These are phyloP conservation scores for Gymnosoma rotundatum DNA, from an alignment of 2,888 invertebrate species.

Conservation along the genomic window DNA sequence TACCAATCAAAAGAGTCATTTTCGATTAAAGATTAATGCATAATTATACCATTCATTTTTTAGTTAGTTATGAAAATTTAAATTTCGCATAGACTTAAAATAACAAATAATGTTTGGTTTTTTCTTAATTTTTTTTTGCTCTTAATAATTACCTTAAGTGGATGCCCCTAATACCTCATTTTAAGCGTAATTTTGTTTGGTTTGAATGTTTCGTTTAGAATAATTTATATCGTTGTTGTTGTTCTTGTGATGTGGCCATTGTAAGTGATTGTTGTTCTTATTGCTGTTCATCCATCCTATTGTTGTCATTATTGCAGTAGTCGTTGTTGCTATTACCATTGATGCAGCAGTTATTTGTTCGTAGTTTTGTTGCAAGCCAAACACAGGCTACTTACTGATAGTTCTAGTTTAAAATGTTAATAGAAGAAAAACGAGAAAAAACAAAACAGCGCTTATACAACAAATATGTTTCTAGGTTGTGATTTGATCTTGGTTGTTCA, in stretches of 20 bases:
- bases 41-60: too few relatives aligned
- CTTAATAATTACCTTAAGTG: background rate
- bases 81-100: too few relatives aligned
- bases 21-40: too few relatives aligned
- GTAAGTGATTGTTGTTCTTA: conserved; percentile 54
- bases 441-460: background rate
- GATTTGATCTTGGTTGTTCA: conserved; percentile 48
- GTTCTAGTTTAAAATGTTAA: conserved; percentile 52
- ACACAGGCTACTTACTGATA: conserved; percentile 29
- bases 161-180: background rate
- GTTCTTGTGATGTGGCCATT: conserved; percentile 49
- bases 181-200: conserved; percentile 36
- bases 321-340: conserved; percentile 28
- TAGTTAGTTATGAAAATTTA: too few relatives aligned
- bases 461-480: conserved; percentile 55
- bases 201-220: conserved; percentile 53
- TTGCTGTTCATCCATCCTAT: conserved; percentile 50
- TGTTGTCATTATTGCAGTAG: conserved; percentile 42
- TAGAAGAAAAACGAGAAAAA: background rate
- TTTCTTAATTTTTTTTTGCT: too few relatives aligned
- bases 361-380: background rate
- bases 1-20: too few relatives aligned
- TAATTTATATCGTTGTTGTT: conserved; percentile 59
- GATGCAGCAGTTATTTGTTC: background rate
- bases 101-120: too few relatives aligned